Evolutionary conservation across 2,888 invertebrate species (phyloP).

Genomic region (Barypeithes pellucidus): DNA sequence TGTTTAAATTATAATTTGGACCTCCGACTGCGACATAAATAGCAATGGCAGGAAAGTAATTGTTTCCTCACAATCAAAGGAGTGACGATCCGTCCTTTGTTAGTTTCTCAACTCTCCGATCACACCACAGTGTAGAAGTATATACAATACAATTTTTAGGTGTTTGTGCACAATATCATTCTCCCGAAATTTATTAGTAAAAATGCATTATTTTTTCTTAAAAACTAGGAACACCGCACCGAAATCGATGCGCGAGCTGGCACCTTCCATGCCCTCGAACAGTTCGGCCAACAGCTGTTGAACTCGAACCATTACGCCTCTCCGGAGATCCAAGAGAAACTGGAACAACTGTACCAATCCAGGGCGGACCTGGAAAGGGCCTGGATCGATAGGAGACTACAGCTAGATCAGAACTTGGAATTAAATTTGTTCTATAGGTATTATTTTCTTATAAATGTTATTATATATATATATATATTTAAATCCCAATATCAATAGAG

Average conservation of each 20-base stretch:
- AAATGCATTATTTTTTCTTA: too few relatives aligned
- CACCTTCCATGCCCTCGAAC: slow-evolving; percentile 97
- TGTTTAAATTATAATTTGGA: too few relatives aligned
- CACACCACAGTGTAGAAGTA: not conserved
- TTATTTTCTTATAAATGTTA: too few relatives aligned
- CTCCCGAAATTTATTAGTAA: too few relatives aligned
- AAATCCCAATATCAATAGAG: too few relatives aligned
- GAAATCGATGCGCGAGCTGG: slow-evolving; percentile 99
- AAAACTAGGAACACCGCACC: slow-evolving; percentile 86
- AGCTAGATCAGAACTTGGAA: slow-evolving; percentile 98
- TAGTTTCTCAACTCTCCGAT: not conserved
- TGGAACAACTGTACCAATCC: slow-evolving; percentile 92
- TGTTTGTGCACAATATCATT: not conserved
- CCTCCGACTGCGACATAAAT: too few relatives aligned
- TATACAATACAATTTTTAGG: not conserved
- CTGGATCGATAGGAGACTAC: slow-evolving; percentile 96
- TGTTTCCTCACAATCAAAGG: too few relatives aligned
- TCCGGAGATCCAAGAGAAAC: slow-evolving; percentile 95
- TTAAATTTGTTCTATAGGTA: slow-evolving; percentile 95
- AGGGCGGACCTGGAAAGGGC: slow-evolving; percentile 94
- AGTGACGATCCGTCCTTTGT: too few relatives aligned
- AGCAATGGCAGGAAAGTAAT: too few relatives aligned
- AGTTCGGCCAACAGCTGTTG: slow-evolving; percentile 96
- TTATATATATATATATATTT: too few relatives aligned
- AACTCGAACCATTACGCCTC: slow-evolving; percentile 98